phyloP scores from a whole-genome alignment of 2,113 vertebrate genomes.

The Psilopsiagon aurifrons region DNA sequence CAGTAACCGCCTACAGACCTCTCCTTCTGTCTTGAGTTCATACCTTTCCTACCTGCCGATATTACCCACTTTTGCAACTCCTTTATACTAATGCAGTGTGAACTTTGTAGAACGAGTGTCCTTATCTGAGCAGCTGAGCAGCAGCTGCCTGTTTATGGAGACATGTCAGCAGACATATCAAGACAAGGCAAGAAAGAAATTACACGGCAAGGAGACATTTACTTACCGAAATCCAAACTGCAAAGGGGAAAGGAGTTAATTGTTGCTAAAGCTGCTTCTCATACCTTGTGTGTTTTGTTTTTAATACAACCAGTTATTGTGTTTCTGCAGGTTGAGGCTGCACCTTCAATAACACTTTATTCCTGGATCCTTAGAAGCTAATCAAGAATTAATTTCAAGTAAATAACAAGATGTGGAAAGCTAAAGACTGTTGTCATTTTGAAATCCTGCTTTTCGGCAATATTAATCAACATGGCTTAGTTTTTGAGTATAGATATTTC shows the following conservation, averaged over 20 bases:
- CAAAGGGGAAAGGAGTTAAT: not conserved
- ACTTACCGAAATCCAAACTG: not conserved
- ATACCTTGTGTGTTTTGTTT: not conserved
- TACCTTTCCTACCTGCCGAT: fast-evolving
- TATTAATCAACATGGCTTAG: not conserved
- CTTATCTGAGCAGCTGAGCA: not conserved
- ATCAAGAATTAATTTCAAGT: not conserved
- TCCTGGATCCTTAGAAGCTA: not conserved
- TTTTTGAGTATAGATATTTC: not conserved
- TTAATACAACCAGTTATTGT: not conserved
- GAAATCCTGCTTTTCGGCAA: not conserved
- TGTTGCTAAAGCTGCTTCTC: not conserved
- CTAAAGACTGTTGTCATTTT: not conserved
- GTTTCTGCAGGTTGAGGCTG: not conserved
- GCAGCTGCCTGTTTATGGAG: not conserved
- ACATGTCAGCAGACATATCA: not conserved
- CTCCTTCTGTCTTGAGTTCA: not conserved
- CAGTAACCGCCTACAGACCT: not conserved
- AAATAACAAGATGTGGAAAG: not conserved
- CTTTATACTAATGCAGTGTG: not conserved
- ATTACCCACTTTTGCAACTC: not conserved
- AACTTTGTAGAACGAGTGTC: not conserved
- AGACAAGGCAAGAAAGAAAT: not conserved
- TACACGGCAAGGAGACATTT: not conserved
- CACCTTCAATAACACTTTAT: not conserved